Percentiles rank a stretch among this genome's conserved stretches.
Conservation (phyloP, 2,113 vertebrate genomes). For the Megatriorchis doriae region DNA sequence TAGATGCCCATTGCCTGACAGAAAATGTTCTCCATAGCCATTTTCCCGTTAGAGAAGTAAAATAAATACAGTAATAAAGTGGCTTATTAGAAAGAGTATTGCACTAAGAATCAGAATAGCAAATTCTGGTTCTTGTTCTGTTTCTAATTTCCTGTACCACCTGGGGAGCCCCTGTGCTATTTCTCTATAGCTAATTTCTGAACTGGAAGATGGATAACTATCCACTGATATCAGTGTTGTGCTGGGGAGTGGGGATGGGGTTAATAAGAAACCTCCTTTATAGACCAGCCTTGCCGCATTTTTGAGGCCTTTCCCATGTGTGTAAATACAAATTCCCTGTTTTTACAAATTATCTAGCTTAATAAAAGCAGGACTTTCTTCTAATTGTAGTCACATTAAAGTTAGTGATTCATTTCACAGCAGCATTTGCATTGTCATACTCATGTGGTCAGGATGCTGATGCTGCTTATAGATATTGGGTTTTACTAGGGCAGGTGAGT, state of each 20-base stretch:
- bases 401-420: background rate
- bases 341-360: background rate
- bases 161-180: background rate
- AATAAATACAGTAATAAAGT: background rate
- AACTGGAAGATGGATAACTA: background rate
- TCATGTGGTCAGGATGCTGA: background rate
- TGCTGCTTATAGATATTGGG: background rate
- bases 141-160: background rate
- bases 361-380: background rate
- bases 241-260: too few relatives aligned
- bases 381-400: background rate
- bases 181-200: background rate
- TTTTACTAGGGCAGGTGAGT: background rate
- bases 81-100: background rate
- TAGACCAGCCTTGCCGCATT: background rate
- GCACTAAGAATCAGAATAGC: background rate
- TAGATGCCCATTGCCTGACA: background rate
- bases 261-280: background rate
- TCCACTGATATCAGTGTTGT: background rate
- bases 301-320: background rate
- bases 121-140: background rate
- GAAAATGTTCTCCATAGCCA: background rate
- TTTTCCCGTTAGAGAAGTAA: background rate
- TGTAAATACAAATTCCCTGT: background rate
- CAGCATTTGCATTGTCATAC: fast-evolving